Evolutionary conservation across 2,113 vertebrate species (phyloP).

Genomic region (Melanerpes formicivorus): DNA sequence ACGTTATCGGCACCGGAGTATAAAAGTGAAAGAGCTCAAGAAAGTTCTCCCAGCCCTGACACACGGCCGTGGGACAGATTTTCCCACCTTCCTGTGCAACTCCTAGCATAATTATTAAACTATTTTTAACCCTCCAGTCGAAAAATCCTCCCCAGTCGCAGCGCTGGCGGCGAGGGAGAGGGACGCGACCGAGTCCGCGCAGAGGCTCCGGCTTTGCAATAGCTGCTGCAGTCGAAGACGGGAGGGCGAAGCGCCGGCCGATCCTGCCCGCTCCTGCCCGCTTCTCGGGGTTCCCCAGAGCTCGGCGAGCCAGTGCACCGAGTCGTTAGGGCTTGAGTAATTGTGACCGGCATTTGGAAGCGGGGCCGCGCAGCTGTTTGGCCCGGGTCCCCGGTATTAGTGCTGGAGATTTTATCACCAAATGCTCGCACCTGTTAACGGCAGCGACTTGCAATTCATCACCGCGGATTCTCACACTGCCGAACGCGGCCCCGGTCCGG

Average conservation of each 20-base stretch:
- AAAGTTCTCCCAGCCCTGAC: background rate
- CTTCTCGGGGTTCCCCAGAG: background rate
- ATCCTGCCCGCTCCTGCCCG: background rate
- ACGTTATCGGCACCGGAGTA: background rate
- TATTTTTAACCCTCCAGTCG: background rate
- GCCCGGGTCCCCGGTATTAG: constrained; percentile 61
- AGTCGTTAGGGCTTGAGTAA: constrained; percentile 56
- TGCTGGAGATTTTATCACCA: constrained; percentile 67
- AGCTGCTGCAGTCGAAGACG: background rate
- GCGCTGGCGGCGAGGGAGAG: background rate
- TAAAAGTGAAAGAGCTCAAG: constrained; percentile 1
- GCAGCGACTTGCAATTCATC: constrained; percentile 56
- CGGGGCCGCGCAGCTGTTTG: constrained; percentile 66
- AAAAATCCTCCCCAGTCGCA: background rate
- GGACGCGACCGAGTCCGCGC: background rate
- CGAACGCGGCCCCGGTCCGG: background rate
- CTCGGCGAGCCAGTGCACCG: background rate
- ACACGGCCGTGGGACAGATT: background rate
- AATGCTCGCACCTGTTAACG: constrained; percentile 73
- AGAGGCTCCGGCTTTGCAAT: background rate
- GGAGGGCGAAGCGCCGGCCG: background rate
- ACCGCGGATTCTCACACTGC: constrained; percentile 65
- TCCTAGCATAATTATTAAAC: background rate
- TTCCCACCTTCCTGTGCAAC: background rate
- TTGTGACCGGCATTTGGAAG: constrained; percentile 59